These are phyloP conservation scores for Pristis pectinata DNA, from an alignment of 2,797 vertebrate genomes.

Conservation along the genomic window DNA sequence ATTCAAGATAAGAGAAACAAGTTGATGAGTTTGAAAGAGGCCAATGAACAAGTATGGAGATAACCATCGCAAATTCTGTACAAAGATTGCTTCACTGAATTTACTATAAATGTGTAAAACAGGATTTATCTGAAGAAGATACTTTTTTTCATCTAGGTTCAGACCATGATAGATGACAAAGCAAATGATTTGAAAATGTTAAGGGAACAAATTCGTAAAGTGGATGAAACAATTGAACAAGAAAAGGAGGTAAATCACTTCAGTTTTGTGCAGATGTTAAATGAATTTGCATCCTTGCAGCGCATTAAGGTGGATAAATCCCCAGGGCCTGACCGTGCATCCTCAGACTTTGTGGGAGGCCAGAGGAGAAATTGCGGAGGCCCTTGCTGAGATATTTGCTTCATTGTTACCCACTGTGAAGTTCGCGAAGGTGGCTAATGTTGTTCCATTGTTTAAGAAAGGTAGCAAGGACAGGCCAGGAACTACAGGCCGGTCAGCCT, in stretches of 20 bases:
- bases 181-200: slow-evolving; percentile 53
- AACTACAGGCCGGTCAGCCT: too few species aligned
- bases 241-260: slow-evolving; percentile 57
- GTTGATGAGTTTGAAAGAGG: slow-evolving; percentile 74
- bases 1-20: slow-evolving; percentile 63
- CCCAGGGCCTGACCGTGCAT: too few species aligned
- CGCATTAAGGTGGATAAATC: too few species aligned
- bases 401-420: too few species aligned
- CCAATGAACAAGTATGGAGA: slow-evolving; percentile 73
- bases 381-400: too few species aligned
- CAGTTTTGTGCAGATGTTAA: background rate
- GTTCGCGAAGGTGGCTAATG: too few species aligned
- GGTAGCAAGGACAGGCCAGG: too few species aligned
- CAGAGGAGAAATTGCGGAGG: too few species aligned
- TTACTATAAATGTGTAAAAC: background rate
- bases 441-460: too few species aligned
- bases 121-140: background rate
- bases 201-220: slow-evolving; percentile 61
- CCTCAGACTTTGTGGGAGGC: too few species aligned
- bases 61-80: background rate
- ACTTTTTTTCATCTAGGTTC: slow-evolving; percentile 50
- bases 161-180: slow-evolving; percentile 56
- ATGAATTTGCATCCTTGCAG: background rate
- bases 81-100: too few species aligned
- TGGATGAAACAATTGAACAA: slow-evolving; percentile 59